Evolutionary conservation across 2,797 vertebrate species (phyloP).

Genomic region (Periparus ater): DNA sequence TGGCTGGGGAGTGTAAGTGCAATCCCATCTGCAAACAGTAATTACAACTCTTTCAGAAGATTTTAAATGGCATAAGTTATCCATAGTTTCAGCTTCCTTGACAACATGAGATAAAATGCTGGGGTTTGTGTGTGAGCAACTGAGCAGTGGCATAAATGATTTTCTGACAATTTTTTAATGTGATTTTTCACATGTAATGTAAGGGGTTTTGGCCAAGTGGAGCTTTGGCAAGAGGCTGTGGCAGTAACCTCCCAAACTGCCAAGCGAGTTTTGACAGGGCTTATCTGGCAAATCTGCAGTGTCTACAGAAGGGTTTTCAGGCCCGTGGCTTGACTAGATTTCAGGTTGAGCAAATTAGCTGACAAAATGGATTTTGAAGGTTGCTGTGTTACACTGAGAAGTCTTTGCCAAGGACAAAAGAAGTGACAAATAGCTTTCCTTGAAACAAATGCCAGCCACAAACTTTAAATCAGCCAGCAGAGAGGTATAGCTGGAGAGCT

Average conservation of each 20-base stretch:
- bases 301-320: neutral
- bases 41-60: neutral
- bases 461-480: slow-evolving; percentile 27
- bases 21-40: neutral
- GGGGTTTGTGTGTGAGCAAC: neutral
- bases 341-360: neutral
- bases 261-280: neutral
- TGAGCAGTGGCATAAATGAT: neutral
- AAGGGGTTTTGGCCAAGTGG: neutral
- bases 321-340: neutral
- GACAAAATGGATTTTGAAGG: slow-evolving; percentile 12
- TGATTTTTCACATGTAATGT: neutral
- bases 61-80: neutral
- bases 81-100: neutral
- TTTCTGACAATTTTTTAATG: neutral
- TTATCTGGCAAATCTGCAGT: neutral
- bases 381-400: neutral
- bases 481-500: neutral
- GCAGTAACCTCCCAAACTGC: neutral
- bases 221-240: neutral
- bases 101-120: neutral
- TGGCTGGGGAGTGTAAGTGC: neutral
- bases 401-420: neutral
- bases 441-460: neutral
- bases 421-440: slow-evolving; percentile 24